Base-by-base conservation (phyloP, 1,140 invertebrate species). In the Liolophura sinensis region DNA sequence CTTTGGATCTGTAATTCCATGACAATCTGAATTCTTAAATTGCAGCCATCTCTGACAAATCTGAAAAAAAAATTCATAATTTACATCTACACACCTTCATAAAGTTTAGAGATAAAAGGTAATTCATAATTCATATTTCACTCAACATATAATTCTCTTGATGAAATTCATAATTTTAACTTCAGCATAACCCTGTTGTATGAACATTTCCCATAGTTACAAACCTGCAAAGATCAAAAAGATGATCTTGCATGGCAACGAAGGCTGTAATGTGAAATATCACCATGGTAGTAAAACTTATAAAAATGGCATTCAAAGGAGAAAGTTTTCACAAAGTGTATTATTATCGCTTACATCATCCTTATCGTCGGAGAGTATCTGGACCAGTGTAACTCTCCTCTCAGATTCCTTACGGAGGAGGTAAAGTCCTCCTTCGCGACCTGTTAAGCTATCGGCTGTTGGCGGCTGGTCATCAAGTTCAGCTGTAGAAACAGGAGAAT, bases 351-450 rank as follows among this genome's bases (percentile, higher is more conserved):
- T 92, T 62, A 97, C 95, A 80, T 92, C 92, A 12, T 90, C 88
- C 71, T 92, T 91, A 79, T 99, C 96, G 78, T 96, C 90, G 54
- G 89, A 90, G 48, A 99, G 85, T 56, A 99, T 93, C 76, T 92
- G 91, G 0, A 92, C 93, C 1, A 99, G 86, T 12, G 96, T 98
- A 76, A 90, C 91, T 73, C 97, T 88, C 59, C 96, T 87, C 83
- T 99, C 96, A 7, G 95, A 97, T 79, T 99, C 97, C 82, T 99
- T 99, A 82, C 98, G 96, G 11, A 98, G 85, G 59, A 98, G 84
- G 85, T 97, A 99, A 82, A 99, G 98, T 0, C 93, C 93, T 81
- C 77, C 73, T 20, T 81, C 77, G 50, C 65, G 55, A 40, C 31
- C 31, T 9, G 3, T 3, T 54, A n/a, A 54, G n/a, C 51, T 20